Base-by-base conservation (phyloP, 2,113 vertebrate genomes). In the Perca fluviatilis region DNA sequence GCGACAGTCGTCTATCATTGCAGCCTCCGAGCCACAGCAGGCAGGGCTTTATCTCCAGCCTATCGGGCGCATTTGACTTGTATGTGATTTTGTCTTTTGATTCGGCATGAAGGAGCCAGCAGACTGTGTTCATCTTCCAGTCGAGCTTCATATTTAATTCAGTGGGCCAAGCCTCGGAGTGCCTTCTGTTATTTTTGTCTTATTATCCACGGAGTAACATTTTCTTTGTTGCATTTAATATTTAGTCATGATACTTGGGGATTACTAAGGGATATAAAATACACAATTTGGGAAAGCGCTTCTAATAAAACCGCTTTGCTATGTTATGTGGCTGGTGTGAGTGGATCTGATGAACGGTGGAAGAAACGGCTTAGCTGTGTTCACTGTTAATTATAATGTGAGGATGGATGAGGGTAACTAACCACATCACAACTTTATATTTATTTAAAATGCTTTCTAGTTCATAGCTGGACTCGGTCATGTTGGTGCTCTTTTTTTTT, bases 121-220 rank as follows among this genome's bases (percentile, higher is more conserved):
- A 23, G 77, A 89, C 73, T 27, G 14, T 54, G 80, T 83, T 83
- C 80, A 64, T 85, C 68, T 53, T 65, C 66, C 69, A 74, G 64
- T 79, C 25, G 21, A 83, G 70, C 74, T 58, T 88, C 85, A 86
- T 90, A 30, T 86, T 79, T 77, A 78, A 86, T 83, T 77, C 86
- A 82, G 68, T 1, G 65, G 62, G 51, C 50, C 3, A n/a, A 57
- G 58, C 40, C 50, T 27, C 50, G 16, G 57, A 77, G 67, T 58
- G 74, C 80, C 64, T 43, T 79, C 81, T 82, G 72, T 85, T 77
- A 85, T 77, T 78, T 83, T 33, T 46, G 47, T 68, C 64, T 71
- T 62, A 66, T 62, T 79, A 63, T 85, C 54, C 25, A 53, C 30
- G 0, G 7, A 68, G 64, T 58, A 10, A 18, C 19, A 13, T 79